Conservation (phyloP, 2,888 invertebrate species). For the Globia sparganii region DNA sequence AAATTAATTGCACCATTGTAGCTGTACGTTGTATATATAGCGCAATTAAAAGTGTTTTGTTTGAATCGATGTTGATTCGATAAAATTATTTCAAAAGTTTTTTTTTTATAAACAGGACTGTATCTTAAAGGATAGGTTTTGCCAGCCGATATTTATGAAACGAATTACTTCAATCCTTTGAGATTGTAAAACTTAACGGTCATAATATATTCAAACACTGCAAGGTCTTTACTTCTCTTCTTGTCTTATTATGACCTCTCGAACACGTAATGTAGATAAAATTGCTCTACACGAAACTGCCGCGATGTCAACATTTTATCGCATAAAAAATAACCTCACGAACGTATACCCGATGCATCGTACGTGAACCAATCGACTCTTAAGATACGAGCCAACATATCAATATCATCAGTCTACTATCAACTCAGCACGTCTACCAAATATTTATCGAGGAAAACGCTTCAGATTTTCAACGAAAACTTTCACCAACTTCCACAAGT, state of each 20-base stretch:
- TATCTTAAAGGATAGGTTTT: too few species aligned
- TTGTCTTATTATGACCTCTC: neutral
- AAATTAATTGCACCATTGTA: too few species aligned
- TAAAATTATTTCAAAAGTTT: neutral
- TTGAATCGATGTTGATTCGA: neutral
- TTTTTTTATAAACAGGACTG: too few species aligned
- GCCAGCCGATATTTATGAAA: too few species aligned
- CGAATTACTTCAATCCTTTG: too few species aligned
- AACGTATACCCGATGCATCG: slow-evolving; percentile 5
- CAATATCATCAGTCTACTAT: slow-evolving; percentile 20
- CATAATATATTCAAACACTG: neutral
- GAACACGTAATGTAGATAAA: neutral
- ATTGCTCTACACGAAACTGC: neutral
- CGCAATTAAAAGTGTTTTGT: neutral
- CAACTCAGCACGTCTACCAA: neutral
- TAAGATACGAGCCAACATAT: slow-evolving; percentile 22
- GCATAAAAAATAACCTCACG: neutral
- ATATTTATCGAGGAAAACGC: slow-evolving; percentile 24
- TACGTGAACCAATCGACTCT: slow-evolving; percentile 12
- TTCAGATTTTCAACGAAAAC: slow-evolving; percentile 39
- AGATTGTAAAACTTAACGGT: neutral
- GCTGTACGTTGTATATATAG: too few species aligned
- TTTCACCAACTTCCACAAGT: slow-evolving; percentile 32
- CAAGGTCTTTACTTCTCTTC: neutral
- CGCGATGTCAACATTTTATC: neutral